Evolutionary conservation across 1,140 invertebrate genomes (phyloP), one percentile per base, ranked within the genome.

Genomic region (Paralvinella palmiformis): DNA sequence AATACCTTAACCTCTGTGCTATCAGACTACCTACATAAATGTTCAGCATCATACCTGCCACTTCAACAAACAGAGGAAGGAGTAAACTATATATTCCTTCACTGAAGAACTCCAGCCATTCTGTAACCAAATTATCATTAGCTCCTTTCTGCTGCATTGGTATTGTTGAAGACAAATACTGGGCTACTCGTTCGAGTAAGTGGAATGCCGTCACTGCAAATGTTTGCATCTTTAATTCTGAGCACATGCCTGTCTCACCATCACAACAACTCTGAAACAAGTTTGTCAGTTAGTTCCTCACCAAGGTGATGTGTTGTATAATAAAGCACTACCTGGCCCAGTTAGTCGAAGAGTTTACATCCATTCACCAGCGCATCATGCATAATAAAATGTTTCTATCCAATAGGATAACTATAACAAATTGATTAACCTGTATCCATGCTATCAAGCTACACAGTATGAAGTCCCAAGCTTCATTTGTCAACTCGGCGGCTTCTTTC

Each of bases 391-490:
- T 48, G 45, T 48, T 48, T 48, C 45, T 17, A 22, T n/a, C n/a
- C n/a, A n/a, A n/a, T n/a, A n/a, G n/a, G n/a, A n/a, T n/a, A n/a
- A n/a, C n/a, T n/a, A n/a, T n/a, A n/a, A n/a, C 70, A 60, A 79
- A 72, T 66, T 69, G 79, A 68, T 80, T 48, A 56, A 73, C 74
- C 69, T 83, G 77, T 45, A 85, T 81, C 87, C 87, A 88, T 2
- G 84, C 83, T 10, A 84, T 82, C 1, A 87, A 69, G n/a, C 83
- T 84, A 69, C 89, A 85, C 13, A 88, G 77, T 52, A 86, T 82
- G 60, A 85, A 84, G 76, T 89, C 88, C 87, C 88, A 89, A 41
- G 85, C 81, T 70, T 45, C 78, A 72, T 71, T 66, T 29, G 63
- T 64, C 29, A 77, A 52, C 17, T 36, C 53, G 20, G 35, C 50